A percentile compares a stretch with the other conserved stretches of the same genome.
Evolutionary conservation across 1,140 invertebrate genomes (phyloP).

Genomic region (Andrena cerasifolii): DNA sequence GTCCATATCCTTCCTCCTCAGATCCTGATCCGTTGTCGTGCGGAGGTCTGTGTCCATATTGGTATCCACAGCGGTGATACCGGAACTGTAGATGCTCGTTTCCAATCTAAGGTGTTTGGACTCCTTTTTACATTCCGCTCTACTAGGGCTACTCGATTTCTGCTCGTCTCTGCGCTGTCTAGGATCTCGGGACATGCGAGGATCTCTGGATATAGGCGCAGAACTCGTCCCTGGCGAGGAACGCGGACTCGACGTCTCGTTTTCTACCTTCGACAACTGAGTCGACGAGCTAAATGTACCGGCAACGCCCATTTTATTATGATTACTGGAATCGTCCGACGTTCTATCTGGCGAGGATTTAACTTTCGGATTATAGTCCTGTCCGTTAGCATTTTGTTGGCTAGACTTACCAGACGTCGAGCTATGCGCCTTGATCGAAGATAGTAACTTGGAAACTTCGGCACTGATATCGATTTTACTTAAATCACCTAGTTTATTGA

Average conservation of each 20-base stretch:
- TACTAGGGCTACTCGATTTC: slow-evolving; percentile 54
- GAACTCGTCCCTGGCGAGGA: slow-evolving; percentile 65
- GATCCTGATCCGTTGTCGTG: slow-evolving; percentile 77
- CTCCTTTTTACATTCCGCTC: slow-evolving; percentile 72
- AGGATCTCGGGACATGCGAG: slow-evolving; percentile 74
- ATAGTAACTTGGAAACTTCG: slow-evolving; percentile 87
- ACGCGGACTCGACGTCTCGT: slow-evolving; percentile 68
- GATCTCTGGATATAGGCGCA: slow-evolving; percentile 72
- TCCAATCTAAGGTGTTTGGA: slow-evolving; percentile 71
- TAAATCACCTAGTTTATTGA: slow-evolving; percentile 87
- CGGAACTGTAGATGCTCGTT: slow-evolving; percentile 80
- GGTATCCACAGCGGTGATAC: slow-evolving; percentile 75
- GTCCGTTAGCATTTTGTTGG: slow-evolving; percentile 16
- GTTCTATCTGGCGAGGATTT: slow-evolving; percentile 44
- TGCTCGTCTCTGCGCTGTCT: slow-evolving; percentile 66
- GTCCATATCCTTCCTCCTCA: slow-evolving; percentile 83
- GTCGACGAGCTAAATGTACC: neutral
- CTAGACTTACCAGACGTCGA: slow-evolving; percentile 55
- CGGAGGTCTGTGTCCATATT: slow-evolving; percentile 78
- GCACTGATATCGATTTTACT: slow-evolving; percentile 89
- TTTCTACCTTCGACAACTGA: slow-evolving; percentile 53
- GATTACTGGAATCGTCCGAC: slow-evolving; percentile 12
- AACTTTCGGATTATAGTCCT: slow-evolving; percentile 36
- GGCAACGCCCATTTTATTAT: slow-evolving; percentile 3
- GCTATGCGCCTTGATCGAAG: slow-evolving; percentile 84